These are phyloP conservation scores for Phrynocephalus forsythii DNA, from an alignment of 2,797 vertebrate species.

Conservation along the genomic window DNA sequence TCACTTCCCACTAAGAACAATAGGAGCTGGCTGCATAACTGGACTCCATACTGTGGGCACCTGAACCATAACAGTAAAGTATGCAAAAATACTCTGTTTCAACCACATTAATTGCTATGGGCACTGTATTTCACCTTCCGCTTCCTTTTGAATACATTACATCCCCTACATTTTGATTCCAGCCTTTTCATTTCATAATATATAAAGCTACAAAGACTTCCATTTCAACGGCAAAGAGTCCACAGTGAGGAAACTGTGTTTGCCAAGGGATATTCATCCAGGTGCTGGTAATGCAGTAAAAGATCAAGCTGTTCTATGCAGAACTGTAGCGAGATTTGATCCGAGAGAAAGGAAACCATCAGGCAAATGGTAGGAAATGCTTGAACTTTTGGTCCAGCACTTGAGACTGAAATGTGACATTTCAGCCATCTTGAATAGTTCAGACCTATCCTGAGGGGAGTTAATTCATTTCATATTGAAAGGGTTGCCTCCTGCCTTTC, in stretches of 20 bases:
- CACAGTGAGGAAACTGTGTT: background rate
- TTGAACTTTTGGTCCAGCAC: background rate
- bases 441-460: background rate
- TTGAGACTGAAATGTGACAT: background rate
- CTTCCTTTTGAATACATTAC: background rate
- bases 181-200: background rate
- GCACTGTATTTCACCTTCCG: background rate
- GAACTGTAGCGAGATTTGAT: background rate
- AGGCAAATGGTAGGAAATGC: background rate
- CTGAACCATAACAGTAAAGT: conserved; percentile 3
- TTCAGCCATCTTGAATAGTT: background rate
- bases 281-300: background rate
- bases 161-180: background rate
- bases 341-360: background rate
- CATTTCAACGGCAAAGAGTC: background rate
- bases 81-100: background rate
- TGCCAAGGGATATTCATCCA: background rate
- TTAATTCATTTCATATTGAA: background rate
- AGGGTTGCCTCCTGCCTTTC: background rate
- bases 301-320: background rate
- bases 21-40: background rate
- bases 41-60: background rate
- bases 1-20: conserved; percentile 2
- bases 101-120: background rate
- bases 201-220: background rate